phyloP scores from a whole-genome alignment of 1,140 invertebrate genomes.

The Limonius californicus region DNA sequence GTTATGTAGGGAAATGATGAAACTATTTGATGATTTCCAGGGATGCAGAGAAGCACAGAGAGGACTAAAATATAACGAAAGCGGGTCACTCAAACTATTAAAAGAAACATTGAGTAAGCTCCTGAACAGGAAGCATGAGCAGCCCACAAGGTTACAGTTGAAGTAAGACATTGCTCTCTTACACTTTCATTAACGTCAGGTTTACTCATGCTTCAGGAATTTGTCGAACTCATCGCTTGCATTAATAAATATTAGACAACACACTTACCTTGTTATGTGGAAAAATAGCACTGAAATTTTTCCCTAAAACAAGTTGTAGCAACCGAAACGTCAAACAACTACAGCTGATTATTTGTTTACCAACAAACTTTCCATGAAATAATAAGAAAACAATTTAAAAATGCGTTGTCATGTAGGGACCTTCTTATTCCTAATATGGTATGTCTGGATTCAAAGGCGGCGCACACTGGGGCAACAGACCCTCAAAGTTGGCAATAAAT shows the following conservation, averaged over 20 bases:
- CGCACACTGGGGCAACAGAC: no score
- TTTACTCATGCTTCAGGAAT: not conserved
- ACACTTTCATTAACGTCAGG: not conserved
- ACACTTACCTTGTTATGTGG: not conserved
- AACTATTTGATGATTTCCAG: not conserved
- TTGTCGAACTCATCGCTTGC: not conserved
- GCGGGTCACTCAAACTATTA: not conserved
- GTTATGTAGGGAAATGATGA: not conserved
- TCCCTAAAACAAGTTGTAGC: conserved; percentile 2
- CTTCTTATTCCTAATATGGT: not conserved
- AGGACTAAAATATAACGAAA: conserved; percentile 11
- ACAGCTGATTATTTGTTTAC: conserved; percentile 26
- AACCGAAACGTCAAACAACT: conserved; percentile 16
- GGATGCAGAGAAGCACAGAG: not conserved
- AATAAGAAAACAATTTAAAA: not conserved
- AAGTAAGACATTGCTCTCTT: not conserved
- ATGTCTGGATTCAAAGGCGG: not conserved
- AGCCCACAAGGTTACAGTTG: conserved; percentile 7
- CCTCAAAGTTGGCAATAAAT: no score
- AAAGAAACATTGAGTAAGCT: conserved; percentile 9
- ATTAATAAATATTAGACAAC: not conserved
- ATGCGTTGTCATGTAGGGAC: not conserved
- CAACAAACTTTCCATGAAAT: conserved; percentile 15
- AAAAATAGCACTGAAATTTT: conserved; percentile 19
- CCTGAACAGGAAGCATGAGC: not conserved